Evolutionary conservation across 2,888 invertebrate genomes (phyloP).

Genomic region (Linnaemya tessellans): DNA sequence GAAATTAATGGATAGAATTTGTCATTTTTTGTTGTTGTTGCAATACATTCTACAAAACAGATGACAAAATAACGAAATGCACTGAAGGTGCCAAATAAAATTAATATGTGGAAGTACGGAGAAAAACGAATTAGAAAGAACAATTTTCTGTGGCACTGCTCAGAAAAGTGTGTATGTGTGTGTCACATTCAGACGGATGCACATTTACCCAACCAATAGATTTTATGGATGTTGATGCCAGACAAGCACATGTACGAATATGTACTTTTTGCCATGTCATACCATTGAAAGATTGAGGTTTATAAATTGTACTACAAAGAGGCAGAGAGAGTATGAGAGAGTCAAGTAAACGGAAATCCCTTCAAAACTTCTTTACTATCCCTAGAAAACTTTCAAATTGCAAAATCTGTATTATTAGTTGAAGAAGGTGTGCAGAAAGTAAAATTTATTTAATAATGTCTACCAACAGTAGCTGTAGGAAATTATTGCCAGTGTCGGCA

Average conservation of each 20-base stretch:
- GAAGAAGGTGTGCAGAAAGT: neutral
- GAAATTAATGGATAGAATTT: constrained; percentile 52
- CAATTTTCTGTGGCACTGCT: constrained; percentile 42
- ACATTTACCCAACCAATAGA: neutral
- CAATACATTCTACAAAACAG: constrained; percentile 27
- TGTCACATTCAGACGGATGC: neutral
- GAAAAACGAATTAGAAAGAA: neutral
- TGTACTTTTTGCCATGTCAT: neutral
- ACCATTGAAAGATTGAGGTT: constrained; percentile 9
- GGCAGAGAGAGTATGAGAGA: no score
- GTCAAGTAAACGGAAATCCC: no score
- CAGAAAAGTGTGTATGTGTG: constrained; percentile 4
- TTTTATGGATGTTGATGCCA: constrained; percentile 18
- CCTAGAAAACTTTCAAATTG: neutral
- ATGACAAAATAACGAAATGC: constrained; percentile 60
- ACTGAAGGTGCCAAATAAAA: constrained; percentile 31
- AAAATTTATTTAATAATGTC: constrained; percentile 13
- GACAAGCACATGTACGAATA: neutral
- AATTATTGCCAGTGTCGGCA: constrained; percentile 3
- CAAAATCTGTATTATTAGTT: neutral
- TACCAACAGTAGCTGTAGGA: neutral
- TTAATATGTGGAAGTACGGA: constrained; percentile 3
- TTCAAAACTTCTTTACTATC: neutral
- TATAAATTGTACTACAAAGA: neutral
- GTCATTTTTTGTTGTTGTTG: neutral